A percentile compares a stretch with the other conserved stretches of the same genome.
Evolutionary conservation across 1,140 invertebrate genomes (phyloP).

Genomic region (Ylistrum balloti): DNA sequence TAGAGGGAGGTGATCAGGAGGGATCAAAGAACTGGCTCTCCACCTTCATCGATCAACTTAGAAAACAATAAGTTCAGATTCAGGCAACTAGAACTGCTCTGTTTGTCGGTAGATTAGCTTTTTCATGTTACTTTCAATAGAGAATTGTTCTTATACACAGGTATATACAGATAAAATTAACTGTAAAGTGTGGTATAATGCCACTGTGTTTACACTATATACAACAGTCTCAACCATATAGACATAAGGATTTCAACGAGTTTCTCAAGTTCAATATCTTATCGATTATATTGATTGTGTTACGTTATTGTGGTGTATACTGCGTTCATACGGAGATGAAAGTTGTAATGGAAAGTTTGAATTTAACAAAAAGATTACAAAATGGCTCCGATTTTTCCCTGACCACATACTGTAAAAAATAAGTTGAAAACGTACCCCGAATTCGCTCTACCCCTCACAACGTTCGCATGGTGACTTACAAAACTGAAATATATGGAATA

Average conservation of each 20-base stretch:
- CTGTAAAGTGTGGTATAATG: background rate
- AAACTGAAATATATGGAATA: slow-evolving; percentile 40
- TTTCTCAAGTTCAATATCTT: background rate
- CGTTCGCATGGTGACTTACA: background rate
- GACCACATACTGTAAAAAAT: background rate
- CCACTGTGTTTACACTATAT: background rate
- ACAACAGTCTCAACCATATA: background rate
- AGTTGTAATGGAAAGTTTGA: no score
- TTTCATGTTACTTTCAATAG: background rate
- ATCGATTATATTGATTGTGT: no score
- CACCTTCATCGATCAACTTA: background rate
- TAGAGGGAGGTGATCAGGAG: background rate
- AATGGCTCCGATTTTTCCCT: no score
- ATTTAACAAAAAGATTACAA: no score
- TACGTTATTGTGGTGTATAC: no score
- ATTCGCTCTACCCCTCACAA: slow-evolving; percentile 3
- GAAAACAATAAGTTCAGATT: background rate
- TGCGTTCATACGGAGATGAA: no score
- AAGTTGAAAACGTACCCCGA: background rate
- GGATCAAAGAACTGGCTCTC: background rate
- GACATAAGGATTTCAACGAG: background rate
- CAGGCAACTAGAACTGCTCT: background rate
- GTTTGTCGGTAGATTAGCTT: slow-evolving; percentile 20
- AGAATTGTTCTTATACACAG: background rate
- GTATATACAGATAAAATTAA: background rate